A percentile compares a stretch with the other conserved stretches of the same genome.
These are phyloP conservation scores for Siniperca undulata DNA, from an alignment of 2,797 vertebrate species.

Conservation along the genomic window DNA sequence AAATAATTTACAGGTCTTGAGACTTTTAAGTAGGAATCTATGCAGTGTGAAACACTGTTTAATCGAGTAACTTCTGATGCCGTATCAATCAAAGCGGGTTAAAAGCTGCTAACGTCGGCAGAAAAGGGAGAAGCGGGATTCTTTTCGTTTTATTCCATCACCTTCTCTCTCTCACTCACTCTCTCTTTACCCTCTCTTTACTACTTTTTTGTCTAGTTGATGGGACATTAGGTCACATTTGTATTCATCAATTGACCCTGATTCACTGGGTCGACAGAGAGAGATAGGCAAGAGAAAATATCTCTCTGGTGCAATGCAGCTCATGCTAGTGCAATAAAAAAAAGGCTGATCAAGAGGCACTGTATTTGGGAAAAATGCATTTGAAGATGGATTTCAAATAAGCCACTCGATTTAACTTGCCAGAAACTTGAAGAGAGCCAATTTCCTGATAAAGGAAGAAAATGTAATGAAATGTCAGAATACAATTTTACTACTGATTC, in stretches of 20 bases:
- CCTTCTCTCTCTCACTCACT: conserved; percentile 38
- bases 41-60: conserved; percentile 87
- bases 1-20: conserved; percentile 95
- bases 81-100: conserved; percentile 84
- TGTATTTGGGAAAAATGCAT: conserved; percentile 34
- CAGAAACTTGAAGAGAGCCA: conserved; percentile 44
- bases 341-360: conserved; percentile 49
- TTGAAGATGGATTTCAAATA: conserved; percentile 48
- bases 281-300: conserved; percentile 10
- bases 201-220: conserved; percentile 70
- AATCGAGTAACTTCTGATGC: conserved; percentile 87
- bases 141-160: conserved; percentile 60
- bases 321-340: conserved; percentile 65
- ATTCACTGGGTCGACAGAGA: conserved; percentile 48
- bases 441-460: conserved; percentile 52
- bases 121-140: conserved; percentile 66
- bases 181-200: conserved; percentile 19
- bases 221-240: conserved; percentile 77
- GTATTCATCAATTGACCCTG: conserved; percentile 81
- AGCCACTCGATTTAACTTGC: conserved; percentile 53
- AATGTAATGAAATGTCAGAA: conserved; percentile 70
- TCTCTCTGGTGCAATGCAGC: conserved; percentile 62
- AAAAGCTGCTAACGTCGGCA: conserved; percentile 85
- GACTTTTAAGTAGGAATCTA: conserved; percentile 97
- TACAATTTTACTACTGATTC: conserved; percentile 60